Evolutionary conservation across 2,888 invertebrate species (phyloP).

Genomic region (Amphipyra berbera): DNA sequence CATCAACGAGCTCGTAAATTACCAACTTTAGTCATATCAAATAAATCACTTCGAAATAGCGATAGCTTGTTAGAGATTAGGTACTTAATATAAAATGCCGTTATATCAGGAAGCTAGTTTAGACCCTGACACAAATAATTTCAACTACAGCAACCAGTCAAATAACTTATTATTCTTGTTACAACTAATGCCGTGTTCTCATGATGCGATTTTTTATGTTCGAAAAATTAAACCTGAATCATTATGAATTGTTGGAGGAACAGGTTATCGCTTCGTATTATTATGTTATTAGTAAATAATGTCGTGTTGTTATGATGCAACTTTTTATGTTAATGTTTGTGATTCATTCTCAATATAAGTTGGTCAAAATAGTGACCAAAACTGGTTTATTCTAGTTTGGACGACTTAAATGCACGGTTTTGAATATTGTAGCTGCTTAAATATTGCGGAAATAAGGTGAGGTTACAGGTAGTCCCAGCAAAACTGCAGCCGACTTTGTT

Average conservation of each 20-base stretch:
- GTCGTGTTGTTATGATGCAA: slow-evolving; percentile 13
- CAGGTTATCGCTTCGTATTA: not conserved
- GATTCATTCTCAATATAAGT: not conserved
- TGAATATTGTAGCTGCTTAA: not conserved
- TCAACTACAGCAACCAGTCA: slow-evolving; percentile 2
- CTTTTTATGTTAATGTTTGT: slow-evolving; percentile 20
- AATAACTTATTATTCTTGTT: slow-evolving; percentile 25
- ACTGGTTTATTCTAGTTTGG: not conserved
- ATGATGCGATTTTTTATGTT: not conserved
- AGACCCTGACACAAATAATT: slow-evolving; percentile 48
- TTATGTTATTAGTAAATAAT: not conserved
- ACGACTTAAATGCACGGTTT: not conserved
- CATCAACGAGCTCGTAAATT: no score
- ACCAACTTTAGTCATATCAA: not conserved
- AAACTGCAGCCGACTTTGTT: not conserved
- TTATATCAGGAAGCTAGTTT: slow-evolving; percentile 43
- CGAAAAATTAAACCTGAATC: not conserved
- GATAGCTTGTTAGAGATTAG: slow-evolving; percentile 10
- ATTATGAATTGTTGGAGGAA: not conserved
- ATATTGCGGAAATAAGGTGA: not conserved
- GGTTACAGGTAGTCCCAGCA: not conserved
- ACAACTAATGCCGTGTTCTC: slow-evolving; percentile 20
- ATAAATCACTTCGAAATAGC: slow-evolving; percentile 6
- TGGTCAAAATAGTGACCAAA: not conserved
- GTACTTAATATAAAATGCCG: slow-evolving; percentile 25